A percentile compares a stretch with the other conserved stretches of the same genome.
phyloP scores from a whole-genome alignment of 2,113 vertebrate species.

The Taurulus bubalis region DNA sequence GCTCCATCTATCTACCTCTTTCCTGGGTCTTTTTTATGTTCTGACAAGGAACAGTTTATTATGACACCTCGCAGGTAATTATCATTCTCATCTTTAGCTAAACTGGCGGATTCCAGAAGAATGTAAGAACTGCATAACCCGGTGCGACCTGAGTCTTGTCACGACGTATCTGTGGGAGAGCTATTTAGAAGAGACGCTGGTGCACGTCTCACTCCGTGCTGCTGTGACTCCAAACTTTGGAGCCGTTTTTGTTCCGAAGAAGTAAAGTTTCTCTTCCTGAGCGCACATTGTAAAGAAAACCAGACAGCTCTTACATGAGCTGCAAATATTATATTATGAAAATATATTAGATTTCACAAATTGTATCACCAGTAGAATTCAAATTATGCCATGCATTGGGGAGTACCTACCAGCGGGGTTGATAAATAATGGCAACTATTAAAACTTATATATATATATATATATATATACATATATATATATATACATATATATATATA shows the following conservation, averaged over 20 bases:
- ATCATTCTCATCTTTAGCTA: conserved; percentile 23
- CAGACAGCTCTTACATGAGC: not conserved
- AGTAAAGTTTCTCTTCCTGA: not conserved
- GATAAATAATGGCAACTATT: conserved; percentile 34
- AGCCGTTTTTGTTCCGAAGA: conserved; percentile 6
- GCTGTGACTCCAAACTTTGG: conserved; percentile 4
- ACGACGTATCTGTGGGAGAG: not conserved
- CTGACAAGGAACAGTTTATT: not conserved
- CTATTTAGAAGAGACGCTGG: conserved; percentile 3
- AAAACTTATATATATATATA: too few species aligned
- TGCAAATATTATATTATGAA: not conserved
- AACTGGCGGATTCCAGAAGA: conserved; percentile 9
- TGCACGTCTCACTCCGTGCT: not conserved
- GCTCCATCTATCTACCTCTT: too few species aligned
- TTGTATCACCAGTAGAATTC: not conserved
- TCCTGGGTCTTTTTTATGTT: not conserved
- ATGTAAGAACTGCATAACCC: not conserved
- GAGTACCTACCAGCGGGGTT: not conserved
- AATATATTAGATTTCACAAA: not conserved
- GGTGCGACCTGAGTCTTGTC: not conserved
- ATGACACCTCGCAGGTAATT: conserved; percentile 22
- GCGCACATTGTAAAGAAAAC: not conserved
- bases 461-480: too few species aligned
- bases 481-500: too few species aligned
- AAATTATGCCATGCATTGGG: not conserved